Evolutionary conservation across 2,113 vertebrate species (phyloP).

Genomic region (Tragelaphus scriptus): DNA sequence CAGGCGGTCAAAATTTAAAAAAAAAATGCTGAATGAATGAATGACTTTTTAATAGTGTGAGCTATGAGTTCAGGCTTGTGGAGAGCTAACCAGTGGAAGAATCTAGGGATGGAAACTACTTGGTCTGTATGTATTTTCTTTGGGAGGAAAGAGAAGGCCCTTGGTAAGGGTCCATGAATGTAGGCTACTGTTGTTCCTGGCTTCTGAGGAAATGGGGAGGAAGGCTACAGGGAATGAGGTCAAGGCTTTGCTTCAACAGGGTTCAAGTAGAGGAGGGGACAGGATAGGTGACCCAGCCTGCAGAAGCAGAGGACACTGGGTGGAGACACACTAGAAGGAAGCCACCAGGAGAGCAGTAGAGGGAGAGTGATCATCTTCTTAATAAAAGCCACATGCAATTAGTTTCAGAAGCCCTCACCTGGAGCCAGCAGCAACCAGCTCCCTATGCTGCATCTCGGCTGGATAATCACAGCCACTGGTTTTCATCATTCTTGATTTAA

Average conservation of each 20-base stretch:
- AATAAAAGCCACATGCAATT: slow-evolving; percentile 38
- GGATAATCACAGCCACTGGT: slow-evolving; percentile 27
- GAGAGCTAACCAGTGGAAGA: not conserved
- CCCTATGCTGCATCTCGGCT: slow-evolving; percentile 5
- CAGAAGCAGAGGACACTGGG: not conserved
- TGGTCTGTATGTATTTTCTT: not conserved
- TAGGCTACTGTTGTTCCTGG: not conserved
- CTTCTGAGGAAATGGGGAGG: not conserved
- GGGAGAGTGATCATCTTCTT: slow-evolving; percentile 17
- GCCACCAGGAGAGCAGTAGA: not conserved
- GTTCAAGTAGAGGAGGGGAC: not conserved
- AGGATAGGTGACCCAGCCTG: not conserved
- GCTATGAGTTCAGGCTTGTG: not conserved
- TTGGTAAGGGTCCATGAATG: not conserved
- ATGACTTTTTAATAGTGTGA: not conserved
- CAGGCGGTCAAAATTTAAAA: not conserved
- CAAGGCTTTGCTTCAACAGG: not conserved
- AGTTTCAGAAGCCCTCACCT: slow-evolving; percentile 57
- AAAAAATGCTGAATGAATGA: not conserved
- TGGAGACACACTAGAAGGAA: not conserved
- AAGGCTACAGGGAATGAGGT: not conserved
- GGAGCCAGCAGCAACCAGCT: slow-evolving; percentile 17
- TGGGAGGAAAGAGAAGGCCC: not conserved
- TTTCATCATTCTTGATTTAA: slow-evolving; percentile 63
- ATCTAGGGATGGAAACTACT: not conserved